Evolutionary conservation across 1,140 invertebrate species (phyloP).

Genomic region (Drosophila funebris): DNA sequence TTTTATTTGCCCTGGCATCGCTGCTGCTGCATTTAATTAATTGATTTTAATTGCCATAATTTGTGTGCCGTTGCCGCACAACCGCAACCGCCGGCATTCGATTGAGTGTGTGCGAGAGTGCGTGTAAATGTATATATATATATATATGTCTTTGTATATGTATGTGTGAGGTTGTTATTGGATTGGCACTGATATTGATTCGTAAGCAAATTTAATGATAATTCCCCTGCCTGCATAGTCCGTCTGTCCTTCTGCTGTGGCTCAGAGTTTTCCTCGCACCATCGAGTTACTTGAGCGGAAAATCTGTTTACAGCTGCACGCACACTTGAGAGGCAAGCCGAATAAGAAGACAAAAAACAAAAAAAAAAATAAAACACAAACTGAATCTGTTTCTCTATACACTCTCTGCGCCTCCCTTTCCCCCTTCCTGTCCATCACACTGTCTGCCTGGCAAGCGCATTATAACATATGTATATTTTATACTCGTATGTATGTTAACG

Average conservation of each 20-base stretch:
- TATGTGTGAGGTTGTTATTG: slow-evolving; percentile 32
- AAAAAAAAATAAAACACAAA: slow-evolving; percentile 17
- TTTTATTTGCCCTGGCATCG: slow-evolving; percentile 46
- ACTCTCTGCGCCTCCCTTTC: not conserved
- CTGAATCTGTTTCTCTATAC: slow-evolving; percentile 17
- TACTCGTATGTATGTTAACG: slow-evolving; percentile 67
- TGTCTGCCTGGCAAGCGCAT: slow-evolving; percentile 14
- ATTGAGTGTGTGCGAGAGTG: slow-evolving; percentile 14
- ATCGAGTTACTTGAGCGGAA: slow-evolving; percentile 75
- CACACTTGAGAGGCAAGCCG: slow-evolving; percentile 62
- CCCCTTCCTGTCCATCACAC: not conserved
- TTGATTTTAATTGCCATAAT: slow-evolving; percentile 83
- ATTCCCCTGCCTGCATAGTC: slow-evolving; percentile 42
- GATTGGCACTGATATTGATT: slow-evolving; percentile 76
- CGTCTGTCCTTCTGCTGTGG: not conserved
- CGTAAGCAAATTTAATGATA: slow-evolving; percentile 81
- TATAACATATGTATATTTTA: slow-evolving; percentile 46
- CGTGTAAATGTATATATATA: slow-evolving; percentile 28
- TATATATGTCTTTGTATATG: slow-evolving; percentile 44
- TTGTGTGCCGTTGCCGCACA: slow-evolving; percentile 79
- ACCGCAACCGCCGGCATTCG: slow-evolving; percentile 75
- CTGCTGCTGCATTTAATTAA: slow-evolving; percentile 79
- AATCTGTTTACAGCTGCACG: slow-evolving; percentile 83
- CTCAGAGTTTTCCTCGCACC: slow-evolving; percentile 16
- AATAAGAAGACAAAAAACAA: slow-evolving; percentile 7